phyloP scores from a whole-genome alignment of 2,797 vertebrate species.

The Esox masquinongy region DNA sequence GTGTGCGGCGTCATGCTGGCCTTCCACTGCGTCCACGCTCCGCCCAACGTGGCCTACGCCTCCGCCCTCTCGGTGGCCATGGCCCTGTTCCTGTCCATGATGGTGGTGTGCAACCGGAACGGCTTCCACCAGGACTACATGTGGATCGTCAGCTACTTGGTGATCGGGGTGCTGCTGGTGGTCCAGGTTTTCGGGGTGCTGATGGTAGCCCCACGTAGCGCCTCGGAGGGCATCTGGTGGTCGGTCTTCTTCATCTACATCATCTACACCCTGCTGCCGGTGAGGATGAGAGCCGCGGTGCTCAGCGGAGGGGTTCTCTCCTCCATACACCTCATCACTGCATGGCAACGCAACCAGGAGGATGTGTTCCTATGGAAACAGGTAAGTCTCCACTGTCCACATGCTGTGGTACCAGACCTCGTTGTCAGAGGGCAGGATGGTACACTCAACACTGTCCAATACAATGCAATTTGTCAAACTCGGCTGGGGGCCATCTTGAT shows the following conservation, averaged over 20 bases:
- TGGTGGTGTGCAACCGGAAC: slow-evolving; percentile 93
- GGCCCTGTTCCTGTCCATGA: slow-evolving; percentile 84
- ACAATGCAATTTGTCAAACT: not conserved
- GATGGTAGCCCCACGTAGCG: slow-evolving; percentile 81
- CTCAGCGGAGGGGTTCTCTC: slow-evolving; percentile 85
- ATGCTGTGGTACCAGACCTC: not conserved
- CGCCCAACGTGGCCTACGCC: slow-evolving; percentile 70
- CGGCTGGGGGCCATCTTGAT: not conserved
- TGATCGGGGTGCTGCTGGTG: slow-evolving; percentile 84
- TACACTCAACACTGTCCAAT: not conserved
- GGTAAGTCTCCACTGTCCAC: slow-evolving; percentile 64
- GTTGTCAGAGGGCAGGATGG: not conserved
- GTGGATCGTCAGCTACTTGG: slow-evolving; percentile 96
- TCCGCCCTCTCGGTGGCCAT: slow-evolving; percentile 83
- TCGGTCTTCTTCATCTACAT: slow-evolving; percentile 97
- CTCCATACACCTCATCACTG: slow-evolving; percentile 80
- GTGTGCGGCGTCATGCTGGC: slow-evolving; percentile 87
- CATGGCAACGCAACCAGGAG: slow-evolving; percentile 84
- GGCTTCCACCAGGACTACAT: slow-evolving; percentile 97
- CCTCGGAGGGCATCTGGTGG: slow-evolving; percentile 91
- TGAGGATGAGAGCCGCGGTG: slow-evolving; percentile 92
- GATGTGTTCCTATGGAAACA: slow-evolving; percentile 86
- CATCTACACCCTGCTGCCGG: slow-evolving; percentile 93
- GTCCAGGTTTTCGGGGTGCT: slow-evolving; percentile 85
- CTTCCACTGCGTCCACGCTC: slow-evolving; percentile 82